A percentile compares a stretch with the other conserved stretches of the same genome.
Conservation (phyloP, 1,140 invertebrate genomes). For the Druon quercuslanigerum region DNA sequence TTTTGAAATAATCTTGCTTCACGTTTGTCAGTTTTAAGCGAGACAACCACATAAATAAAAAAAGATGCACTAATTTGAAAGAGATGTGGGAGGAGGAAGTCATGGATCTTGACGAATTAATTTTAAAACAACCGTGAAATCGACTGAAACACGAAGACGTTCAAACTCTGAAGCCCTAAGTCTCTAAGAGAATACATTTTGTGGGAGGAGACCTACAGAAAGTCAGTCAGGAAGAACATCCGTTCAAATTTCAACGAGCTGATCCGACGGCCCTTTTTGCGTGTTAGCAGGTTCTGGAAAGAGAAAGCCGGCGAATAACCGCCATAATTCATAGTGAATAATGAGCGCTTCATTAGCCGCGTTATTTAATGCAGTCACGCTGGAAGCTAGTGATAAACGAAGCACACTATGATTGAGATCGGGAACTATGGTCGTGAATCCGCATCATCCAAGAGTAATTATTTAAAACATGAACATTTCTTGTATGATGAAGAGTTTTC, state of each 20-base stretch:
- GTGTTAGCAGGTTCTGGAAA: constrained; percentile 33
- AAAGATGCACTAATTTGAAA: background rate
- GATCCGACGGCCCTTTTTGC: constrained; percentile 40
- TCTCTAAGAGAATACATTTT: constrained; percentile 42
- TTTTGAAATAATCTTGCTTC: too few relatives aligned
- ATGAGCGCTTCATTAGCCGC: constrained; percentile 60
- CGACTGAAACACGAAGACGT: constrained; percentile 3
- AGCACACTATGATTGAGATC: constrained; percentile 50
- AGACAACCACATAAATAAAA: too few relatives aligned
- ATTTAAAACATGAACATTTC: too few relatives aligned
- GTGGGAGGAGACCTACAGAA: constrained; percentile 28
- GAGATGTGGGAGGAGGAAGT: background rate
- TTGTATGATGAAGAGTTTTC: too few relatives aligned
- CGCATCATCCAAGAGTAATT: constrained; percentile 7
- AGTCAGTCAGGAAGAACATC: constrained; percentile 50
- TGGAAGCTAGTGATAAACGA: constrained; percentile 44
- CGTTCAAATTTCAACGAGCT: constrained; percentile 57
- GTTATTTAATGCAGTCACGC: constrained; percentile 58
- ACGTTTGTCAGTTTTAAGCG: too few relatives aligned
- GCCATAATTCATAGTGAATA: constrained; percentile 61
- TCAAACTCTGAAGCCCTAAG: constrained; percentile 30
- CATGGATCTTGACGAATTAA: background rate
- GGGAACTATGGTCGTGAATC: constrained; percentile 4
- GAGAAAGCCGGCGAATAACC: constrained; percentile 60
- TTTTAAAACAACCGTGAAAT: background rate